A percentile compares a stretch with the other conserved stretches of the same genome.
These are phyloP conservation scores for Dicyrtoma fusca DNA, from an alignment of 2,888 invertebrate genomes.

Conservation along the genomic window DNA sequence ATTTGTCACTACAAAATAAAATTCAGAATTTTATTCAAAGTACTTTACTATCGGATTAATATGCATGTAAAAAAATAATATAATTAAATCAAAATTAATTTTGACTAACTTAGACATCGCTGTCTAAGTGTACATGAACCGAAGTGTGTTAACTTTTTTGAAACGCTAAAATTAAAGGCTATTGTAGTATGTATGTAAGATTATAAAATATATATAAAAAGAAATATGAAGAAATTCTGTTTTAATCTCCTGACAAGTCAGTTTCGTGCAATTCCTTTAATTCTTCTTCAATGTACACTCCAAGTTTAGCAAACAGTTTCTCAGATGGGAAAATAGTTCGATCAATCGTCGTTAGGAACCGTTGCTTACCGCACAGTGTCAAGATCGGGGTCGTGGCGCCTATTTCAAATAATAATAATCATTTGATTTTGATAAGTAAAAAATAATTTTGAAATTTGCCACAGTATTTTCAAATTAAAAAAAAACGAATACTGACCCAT, in stretches of 20 bases:
- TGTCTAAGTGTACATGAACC: too few relatives aligned
- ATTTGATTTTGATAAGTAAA: neutral
- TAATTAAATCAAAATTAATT: too few relatives aligned
- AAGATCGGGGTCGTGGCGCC: neutral
- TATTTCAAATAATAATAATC: neutral
- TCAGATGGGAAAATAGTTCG: neutral
- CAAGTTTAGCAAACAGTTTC: neutral
- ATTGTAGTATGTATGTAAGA: too few relatives aligned
- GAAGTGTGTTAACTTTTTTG: too few relatives aligned
- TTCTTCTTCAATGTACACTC: constrained; percentile 1
- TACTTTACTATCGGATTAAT: too few relatives aligned
- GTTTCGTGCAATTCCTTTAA: neutral
- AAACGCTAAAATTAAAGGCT: too few relatives aligned
- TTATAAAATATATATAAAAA: too few relatives aligned
- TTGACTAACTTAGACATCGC: too few relatives aligned
- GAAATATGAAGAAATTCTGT: too few relatives aligned
- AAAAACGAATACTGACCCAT: neutral
- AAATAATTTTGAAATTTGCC: neutral
- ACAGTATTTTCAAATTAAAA: neutral
- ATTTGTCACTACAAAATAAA: too few relatives aligned
- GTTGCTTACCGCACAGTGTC: neutral
- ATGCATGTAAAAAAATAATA: too few relatives aligned
- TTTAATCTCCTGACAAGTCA: neutral
- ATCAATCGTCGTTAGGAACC: constrained; percentile 4
- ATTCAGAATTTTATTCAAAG: too few relatives aligned